These are phyloP conservation scores for Pentamera pediparva DNA, from an alignment of 53 echinoderm and acorn worm genomes.

Conservation along the genomic window DNA sequence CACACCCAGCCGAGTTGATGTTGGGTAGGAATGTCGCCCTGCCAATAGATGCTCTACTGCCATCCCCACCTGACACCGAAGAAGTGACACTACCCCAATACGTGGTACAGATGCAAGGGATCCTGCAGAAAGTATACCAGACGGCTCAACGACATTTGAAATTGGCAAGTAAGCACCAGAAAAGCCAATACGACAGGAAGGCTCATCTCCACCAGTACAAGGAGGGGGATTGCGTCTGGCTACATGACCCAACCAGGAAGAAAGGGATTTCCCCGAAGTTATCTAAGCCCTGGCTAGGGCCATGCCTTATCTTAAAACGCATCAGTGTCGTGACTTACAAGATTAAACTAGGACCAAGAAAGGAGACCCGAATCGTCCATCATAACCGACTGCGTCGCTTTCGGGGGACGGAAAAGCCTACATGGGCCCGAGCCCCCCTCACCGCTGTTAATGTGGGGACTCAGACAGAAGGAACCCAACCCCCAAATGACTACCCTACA, in stretches of 20 bases:
- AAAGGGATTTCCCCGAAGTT: slow-evolving; percentile 13
- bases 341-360: background rate
- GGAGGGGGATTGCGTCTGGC: background rate
- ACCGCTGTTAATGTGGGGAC: no score
- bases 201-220: no score
- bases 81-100: no score
- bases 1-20: slow-evolving; percentile 34
- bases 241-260: background rate
- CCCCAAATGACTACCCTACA: no score
- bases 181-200: no score
- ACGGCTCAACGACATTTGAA: no score
- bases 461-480: no score
- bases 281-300: slow-evolving; percentile 11
- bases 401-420: background rate
- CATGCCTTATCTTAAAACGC: background rate
- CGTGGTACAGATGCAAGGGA: no score
- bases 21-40: slow-evolving; percentile 23
- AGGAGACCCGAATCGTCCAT: slow-evolving; percentile 1
- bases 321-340: background rate
- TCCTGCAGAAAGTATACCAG: no score
- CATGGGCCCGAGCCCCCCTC: no score
- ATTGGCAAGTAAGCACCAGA: no score
- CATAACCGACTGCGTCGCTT: slow-evolving; percentile 23
- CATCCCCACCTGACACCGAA: no score
- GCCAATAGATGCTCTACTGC: slow-evolving; percentile 30